phyloP scores from a whole-genome alignment of 2,797 vertebrate genomes.

The Acanthopagrus latus region DNA sequence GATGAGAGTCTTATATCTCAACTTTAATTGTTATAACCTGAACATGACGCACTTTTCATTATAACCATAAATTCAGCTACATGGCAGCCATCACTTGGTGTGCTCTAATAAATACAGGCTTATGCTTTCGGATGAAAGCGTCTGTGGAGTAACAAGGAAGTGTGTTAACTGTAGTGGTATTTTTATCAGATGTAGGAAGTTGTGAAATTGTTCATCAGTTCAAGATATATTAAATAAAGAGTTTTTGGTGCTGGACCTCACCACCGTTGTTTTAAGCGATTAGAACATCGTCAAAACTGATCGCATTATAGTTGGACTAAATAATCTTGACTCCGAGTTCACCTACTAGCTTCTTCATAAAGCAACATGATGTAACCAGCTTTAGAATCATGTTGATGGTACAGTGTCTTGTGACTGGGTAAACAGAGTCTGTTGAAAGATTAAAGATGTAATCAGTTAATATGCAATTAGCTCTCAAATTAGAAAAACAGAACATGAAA shows the following conservation, averaged over 20 bases:
- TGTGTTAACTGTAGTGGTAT: neutral
- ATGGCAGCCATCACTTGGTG: neutral
- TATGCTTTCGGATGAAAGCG: neutral
- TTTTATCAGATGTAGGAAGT: neutral
- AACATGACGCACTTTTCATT: neutral
- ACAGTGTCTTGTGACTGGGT: too few species aligned
- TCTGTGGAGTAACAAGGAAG: neutral
- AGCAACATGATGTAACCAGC: too few species aligned
- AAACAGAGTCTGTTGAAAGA: too few species aligned
- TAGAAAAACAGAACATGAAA: too few species aligned
- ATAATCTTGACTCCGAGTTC: neutral
- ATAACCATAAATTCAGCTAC: neutral
- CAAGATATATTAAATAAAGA: neutral
- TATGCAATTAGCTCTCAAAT: too few species aligned
- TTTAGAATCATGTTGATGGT: too few species aligned
- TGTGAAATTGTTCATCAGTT: neutral
- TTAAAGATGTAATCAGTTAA: too few species aligned
- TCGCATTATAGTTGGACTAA: neutral
- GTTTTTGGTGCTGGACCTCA: neutral
- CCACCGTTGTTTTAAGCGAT: neutral
- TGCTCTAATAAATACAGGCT: constrained; percentile 1
- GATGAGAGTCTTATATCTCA: neutral
- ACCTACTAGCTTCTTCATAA: neutral
- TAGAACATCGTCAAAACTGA: neutral
- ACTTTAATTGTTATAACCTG: neutral